These are phyloP conservation scores for Thymelicus lineola DNA, from an alignment of 2,888 invertebrate species.

Conservation along the genomic window DNA sequence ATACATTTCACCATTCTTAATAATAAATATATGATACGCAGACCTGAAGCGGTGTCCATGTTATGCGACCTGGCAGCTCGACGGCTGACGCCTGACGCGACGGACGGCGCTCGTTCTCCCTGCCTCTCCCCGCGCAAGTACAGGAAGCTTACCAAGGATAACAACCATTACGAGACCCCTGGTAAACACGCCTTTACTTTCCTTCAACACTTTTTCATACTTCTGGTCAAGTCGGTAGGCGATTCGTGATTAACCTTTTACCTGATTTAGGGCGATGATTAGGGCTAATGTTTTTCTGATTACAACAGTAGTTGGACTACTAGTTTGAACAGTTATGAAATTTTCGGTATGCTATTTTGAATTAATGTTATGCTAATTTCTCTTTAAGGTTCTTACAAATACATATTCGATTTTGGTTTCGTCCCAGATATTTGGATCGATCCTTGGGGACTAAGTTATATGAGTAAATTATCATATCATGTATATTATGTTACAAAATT, in stretches of 20 bases:
- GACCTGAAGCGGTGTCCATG: constrained; percentile 94
- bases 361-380: neutral
- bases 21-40: constrained; percentile 52
- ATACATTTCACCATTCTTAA: neutral
- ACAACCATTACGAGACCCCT: constrained; percentile 81
- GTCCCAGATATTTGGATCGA: no score
- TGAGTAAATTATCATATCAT: no score
- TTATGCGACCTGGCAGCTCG: constrained; percentile 92
- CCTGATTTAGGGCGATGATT: no score
- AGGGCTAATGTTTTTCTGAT: no score
- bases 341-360: neutral
- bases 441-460: no score
- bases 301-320: no score
- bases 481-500: neutral
- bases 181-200: constrained; percentile 55
- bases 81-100: constrained; percentile 87
- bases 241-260: no score
- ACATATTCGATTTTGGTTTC: no score
- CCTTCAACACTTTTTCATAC: neutral
- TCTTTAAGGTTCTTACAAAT: no score
- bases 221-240: no score
- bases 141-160: constrained; percentile 84
- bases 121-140: constrained; percentile 87
- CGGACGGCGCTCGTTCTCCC: constrained; percentile 83
- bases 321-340: no score